phyloP scores from a whole-genome alignment of 2,797 vertebrate species.

The Scolopax rusticola region DNA sequence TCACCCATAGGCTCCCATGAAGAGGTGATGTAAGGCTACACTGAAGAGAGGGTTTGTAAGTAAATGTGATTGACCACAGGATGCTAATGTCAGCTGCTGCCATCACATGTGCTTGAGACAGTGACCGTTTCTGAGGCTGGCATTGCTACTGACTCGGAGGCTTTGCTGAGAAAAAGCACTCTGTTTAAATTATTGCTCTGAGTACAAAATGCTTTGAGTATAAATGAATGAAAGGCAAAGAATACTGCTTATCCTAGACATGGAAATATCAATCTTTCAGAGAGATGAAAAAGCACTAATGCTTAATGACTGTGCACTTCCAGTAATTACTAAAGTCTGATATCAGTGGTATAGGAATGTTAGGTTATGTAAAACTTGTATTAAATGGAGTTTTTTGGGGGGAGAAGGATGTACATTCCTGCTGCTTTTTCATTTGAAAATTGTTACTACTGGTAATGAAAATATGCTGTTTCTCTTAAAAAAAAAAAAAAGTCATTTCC shows the following conservation, averaged over 20 bases:
- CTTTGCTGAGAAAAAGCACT: background rate
- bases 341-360: constrained; percentile 25
- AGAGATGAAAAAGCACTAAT: constrained; percentile 40
- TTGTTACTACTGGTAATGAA: background rate
- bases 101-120: background rate
- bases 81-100: background rate
- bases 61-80: background rate
- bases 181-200: background rate
- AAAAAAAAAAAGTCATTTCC: background rate
- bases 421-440: constrained; percentile 2
- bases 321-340: constrained; percentile 69
- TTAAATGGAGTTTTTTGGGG: background rate
- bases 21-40: background rate
- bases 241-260: background rate
- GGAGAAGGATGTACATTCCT: background rate
- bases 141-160: fast-evolving
- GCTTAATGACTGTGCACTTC: constrained; percentile 58
- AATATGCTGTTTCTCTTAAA: background rate
- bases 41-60: background rate
- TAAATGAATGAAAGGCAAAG: constrained; percentile 48
- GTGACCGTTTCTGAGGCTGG: background rate
- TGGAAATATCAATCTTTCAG: constrained; percentile 3
- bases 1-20: fast-evolving
- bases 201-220: background rate
- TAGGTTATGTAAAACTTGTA: background rate